phyloP scores from a whole-genome alignment of 2,888 invertebrate species.

The Caenorhabditis doughertyi region DNA sequence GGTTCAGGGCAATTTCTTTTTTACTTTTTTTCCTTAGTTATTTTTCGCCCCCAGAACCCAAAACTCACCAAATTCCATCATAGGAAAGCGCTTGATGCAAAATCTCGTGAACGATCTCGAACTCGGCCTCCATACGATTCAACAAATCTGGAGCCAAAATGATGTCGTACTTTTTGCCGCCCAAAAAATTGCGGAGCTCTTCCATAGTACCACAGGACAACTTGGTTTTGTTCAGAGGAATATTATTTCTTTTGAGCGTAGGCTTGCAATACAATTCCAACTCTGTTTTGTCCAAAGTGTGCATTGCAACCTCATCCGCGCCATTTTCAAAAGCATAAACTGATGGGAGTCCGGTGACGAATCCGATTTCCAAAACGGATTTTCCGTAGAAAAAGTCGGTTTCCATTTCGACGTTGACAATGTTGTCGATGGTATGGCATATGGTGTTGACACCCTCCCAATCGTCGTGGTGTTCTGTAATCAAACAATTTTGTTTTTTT shows the following conservation, averaged over 20 bases:
- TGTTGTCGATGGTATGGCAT: conserved; percentile 77
- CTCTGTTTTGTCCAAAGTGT: conserved; percentile 67
- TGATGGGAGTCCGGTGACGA: conserved; percentile 79
- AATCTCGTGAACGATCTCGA: conserved; percentile 75
- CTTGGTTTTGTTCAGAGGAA: conserved; percentile 75
- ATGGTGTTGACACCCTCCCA: conserved; percentile 80
- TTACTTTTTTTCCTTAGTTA: conserved; percentile 12
- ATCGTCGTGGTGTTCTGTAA: conserved; percentile 69
- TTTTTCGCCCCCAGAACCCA: background rate
- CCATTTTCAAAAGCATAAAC: conserved; percentile 78
- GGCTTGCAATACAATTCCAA: conserved; percentile 74
- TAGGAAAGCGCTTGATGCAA: conserved; percentile 72
- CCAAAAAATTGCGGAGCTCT: conserved; percentile 67
- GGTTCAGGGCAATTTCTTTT: conserved; percentile 76
- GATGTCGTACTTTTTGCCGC: conserved; percentile 79
- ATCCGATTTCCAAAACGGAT: conserved; percentile 79
- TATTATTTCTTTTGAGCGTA: conserved; percentile 76
- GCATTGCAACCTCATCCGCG: conserved; percentile 75
- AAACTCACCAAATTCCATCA: conserved; percentile 78
- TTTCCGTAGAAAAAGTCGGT: conserved; percentile 78
- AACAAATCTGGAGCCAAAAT: conserved; percentile 80
- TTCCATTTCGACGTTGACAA: conserved; percentile 78
- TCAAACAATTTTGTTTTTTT: background rate
- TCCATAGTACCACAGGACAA: conserved; percentile 70
- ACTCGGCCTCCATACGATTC: conserved; percentile 71